phyloP scores from a whole-genome alignment of 2,888 invertebrate genomes.

The Eristalis intricaria region DNA sequence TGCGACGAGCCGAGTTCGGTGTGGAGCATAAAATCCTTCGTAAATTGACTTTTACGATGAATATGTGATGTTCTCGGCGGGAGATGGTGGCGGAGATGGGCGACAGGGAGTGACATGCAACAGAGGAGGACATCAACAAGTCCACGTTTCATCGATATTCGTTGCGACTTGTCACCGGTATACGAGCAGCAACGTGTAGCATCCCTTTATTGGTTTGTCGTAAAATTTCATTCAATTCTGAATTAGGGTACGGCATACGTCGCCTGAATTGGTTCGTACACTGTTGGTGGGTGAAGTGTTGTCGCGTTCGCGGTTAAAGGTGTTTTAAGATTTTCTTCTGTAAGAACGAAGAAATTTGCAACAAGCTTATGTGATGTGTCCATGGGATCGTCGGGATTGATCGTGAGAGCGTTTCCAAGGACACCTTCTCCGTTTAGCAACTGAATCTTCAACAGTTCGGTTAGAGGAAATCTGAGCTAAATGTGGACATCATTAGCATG shows the following conservation, averaged over 20 bases:
- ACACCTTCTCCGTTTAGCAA: too few species aligned
- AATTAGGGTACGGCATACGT: not conserved
- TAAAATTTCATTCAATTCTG: conserved; percentile 38
- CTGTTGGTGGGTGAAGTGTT: not conserved
- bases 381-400: too few species aligned
- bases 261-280: not conserved
- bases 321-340: too few species aligned
- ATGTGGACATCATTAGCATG: too few species aligned
- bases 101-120: not conserved
- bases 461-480: too few species aligned
- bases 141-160: conserved; percentile 28
- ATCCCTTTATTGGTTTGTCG: conserved; percentile 22
- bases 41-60: conserved; percentile 41
- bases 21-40: conserved; percentile 26
- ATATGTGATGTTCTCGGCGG: conserved; percentile 13
- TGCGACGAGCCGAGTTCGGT: not conserved
- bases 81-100: not conserved
- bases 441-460: too few species aligned
- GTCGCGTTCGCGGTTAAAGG: too few species aligned
- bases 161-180: not conserved
- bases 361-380: too few species aligned
- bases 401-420: too few species aligned
- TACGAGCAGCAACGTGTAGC: not conserved
- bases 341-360: too few species aligned
- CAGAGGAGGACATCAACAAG: not conserved